Percentiles rank a stretch among this genome's conserved stretches.
Conservation (phyloP, 2,797 vertebrate genomes). For the Spea hammondii region DNA sequence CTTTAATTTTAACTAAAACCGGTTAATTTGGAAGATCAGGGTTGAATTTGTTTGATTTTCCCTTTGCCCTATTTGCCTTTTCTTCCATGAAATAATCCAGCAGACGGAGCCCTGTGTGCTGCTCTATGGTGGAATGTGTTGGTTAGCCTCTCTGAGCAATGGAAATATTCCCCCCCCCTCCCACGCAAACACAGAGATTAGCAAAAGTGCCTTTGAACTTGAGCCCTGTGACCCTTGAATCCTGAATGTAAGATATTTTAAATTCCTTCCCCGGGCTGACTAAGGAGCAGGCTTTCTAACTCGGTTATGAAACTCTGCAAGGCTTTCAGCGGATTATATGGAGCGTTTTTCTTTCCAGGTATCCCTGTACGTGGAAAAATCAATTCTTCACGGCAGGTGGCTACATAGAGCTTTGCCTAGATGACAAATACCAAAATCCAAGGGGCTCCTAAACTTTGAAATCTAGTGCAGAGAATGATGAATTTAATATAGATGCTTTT, state of each 20-base stretch:
- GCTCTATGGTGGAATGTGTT: slow-evolving; percentile 16
- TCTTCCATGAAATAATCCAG: not conserved
- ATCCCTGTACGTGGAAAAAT: too few relatives aligned
- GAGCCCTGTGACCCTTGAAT: slow-evolving; percentile 20
- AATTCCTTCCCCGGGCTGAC: slow-evolving; percentile 20
- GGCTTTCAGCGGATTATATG: not conserved
- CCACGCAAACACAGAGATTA: slow-evolving; percentile 28
- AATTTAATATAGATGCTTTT: too few relatives aligned
- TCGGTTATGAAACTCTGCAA: not conserved
- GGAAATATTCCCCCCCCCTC: slow-evolving; percentile 23
- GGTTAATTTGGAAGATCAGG: not conserved
- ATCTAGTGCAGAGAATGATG: too few relatives aligned
- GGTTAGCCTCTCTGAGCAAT: slow-evolving; percentile 17
- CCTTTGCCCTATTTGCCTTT: not conserved
- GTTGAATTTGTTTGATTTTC: not conserved
- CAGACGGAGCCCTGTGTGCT: slow-evolving; percentile 28
- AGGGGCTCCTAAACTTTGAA: too few relatives aligned
- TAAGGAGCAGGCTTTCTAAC: not conserved
- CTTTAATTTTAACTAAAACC: too few relatives aligned
- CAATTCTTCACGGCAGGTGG: too few relatives aligned
- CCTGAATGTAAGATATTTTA: slow-evolving; percentile 27
- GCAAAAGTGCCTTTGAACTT: slow-evolving; percentile 39
- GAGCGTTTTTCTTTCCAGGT: too few relatives aligned
- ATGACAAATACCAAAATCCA: too few relatives aligned
- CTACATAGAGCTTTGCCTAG: too few relatives aligned